These are phyloP conservation scores for Temnopleurus reevesii DNA, from an alignment of 53 echinoderm and acorn worm genomes.

Conservation along the genomic window DNA sequence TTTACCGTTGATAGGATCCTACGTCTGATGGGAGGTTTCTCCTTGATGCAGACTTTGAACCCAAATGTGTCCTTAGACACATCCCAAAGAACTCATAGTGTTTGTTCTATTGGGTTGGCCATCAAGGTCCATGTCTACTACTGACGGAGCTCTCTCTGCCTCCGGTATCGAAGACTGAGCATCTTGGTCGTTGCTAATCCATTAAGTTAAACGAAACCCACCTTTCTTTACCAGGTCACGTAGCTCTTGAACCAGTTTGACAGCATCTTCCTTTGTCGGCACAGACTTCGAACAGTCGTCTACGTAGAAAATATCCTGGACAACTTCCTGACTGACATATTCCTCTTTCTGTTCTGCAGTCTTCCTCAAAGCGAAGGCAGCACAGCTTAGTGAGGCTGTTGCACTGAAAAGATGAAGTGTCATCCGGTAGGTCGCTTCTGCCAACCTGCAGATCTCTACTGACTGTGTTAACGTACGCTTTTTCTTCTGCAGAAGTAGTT, in stretches of 20 bases:
- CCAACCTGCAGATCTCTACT: too few relatives aligned
- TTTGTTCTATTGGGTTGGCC: constrained; percentile 59
- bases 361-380: constrained; percentile 57
- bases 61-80: constrained; percentile 55
- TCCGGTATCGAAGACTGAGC: constrained; percentile 60
- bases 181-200: constrained; percentile 65
- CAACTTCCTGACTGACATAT: neutral
- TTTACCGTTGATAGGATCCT: constrained; percentile 58
- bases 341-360: constrained; percentile 43
- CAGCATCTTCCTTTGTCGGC: constrained; percentile 45
- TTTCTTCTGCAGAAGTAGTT: too few relatives aligned
- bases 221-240: constrained; percentile 56
- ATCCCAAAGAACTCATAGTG: constrained; percentile 65
- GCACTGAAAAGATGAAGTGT: constrained; percentile 75
- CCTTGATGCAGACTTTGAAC: constrained; percentile 56
- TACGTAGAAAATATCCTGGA: constrained; percentile 49
- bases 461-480: too few relatives aligned
- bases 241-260: constrained; percentile 48
- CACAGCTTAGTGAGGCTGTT: constrained; percentile 59
- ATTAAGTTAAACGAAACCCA: constrained; percentile 74
- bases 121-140: constrained; percentile 56
- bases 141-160: constrained; percentile 62
- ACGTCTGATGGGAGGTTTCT: constrained; percentile 54
- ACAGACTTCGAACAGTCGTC: constrained; percentile 70
- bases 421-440: constrained; percentile 65